Evolutionary conservation across 2,888 invertebrate species (phyloP).

Genomic region (Aproaerema taeniolella): DNA sequence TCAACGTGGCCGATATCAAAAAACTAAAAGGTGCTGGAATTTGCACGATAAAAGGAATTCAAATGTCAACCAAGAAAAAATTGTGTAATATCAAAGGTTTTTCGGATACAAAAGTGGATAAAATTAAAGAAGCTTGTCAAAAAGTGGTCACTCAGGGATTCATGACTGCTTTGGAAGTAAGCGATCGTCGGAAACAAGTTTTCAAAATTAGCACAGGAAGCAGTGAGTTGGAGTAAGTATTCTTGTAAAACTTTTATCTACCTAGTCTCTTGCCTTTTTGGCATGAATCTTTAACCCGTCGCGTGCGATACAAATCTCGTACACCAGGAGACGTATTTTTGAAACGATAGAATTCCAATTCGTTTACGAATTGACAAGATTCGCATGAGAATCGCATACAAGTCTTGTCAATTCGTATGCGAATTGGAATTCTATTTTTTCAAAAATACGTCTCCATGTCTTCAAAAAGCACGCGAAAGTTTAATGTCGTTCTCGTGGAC

Average conservation of each 20-base stretch:
- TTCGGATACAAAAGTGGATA: constrained; percentile 86
- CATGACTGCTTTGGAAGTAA: constrained; percentile 85
- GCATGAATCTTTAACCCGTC: constrained; percentile 3
- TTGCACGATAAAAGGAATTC: constrained; percentile 88
- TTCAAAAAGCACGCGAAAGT: no score
- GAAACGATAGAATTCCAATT: no score
- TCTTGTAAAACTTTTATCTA: no score
- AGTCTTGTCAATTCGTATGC: no score
- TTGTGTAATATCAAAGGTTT: constrained; percentile 85
- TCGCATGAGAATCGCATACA: no score
- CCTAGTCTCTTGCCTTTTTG: no score
- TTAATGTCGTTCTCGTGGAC: no score
- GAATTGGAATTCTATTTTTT: no score
- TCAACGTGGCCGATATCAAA: constrained; percentile 85
- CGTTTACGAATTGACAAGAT: no score
- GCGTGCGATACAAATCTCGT: no score
- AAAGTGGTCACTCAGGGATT: constrained; percentile 82
- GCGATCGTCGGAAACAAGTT: constrained; percentile 82
- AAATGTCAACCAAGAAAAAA: constrained; percentile 87
- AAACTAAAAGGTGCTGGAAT: constrained; percentile 86
- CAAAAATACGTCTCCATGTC: no score
- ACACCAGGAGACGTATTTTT: no score
- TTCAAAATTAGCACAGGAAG: constrained; percentile 84
- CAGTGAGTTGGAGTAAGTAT: constrained; percentile 82
- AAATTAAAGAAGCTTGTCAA: constrained; percentile 86